Base-by-base conservation (phyloP, 2,888 invertebrate genomes). In the Biston stratarius region DNA sequence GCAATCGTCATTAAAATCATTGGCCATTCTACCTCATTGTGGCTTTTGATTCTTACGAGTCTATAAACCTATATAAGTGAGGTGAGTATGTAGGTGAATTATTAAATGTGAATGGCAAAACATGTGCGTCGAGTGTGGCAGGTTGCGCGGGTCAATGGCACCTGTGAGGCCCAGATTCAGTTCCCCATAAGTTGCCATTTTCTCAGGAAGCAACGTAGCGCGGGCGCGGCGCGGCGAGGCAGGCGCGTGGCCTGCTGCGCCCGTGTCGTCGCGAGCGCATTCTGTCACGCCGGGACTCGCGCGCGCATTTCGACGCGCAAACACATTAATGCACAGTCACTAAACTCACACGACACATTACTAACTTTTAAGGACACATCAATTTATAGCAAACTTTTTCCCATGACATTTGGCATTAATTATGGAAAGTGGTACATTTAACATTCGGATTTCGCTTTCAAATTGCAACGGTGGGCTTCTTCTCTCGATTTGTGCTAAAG, bases 151-250 rank as follows among this genome's bases (percentile, higher is more conserved):
- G 91, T 93, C 91, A 91, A 86, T 86, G 90, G 88, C 91, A 91
- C 90, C 85, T 83, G 85, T 74, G 83, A 89, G 87, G 82, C 87
- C 89, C 91, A 91, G 91, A 91, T 92, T 92, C 88, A 90, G 86
- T 91, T 91, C 90, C 90, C 89, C 87, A 88, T 91, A 92, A 92
- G 87, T 92, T 91, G 92, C 90, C 86, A 91, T 92, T 92, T 92
- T 93, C 92, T 91, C 88, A 90, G 91, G 93, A 93, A 92, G 87
- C 87, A 84, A 77, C 73, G 75, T 69, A 70, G 67, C 66, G 75
- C 63, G 69, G 70, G 74, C 76, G 73, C 67, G 45, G 56, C 42
- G 40, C 45, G 40, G 76, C 64, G 77, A 76, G 76, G 80, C 83
- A 82, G 77, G 77, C 79, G 81, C 84, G 83, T 78, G 80, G 80